phyloP scores from a whole-genome alignment of 2,113 vertebrate genomes.

The Vulpes vulpes region DNA sequence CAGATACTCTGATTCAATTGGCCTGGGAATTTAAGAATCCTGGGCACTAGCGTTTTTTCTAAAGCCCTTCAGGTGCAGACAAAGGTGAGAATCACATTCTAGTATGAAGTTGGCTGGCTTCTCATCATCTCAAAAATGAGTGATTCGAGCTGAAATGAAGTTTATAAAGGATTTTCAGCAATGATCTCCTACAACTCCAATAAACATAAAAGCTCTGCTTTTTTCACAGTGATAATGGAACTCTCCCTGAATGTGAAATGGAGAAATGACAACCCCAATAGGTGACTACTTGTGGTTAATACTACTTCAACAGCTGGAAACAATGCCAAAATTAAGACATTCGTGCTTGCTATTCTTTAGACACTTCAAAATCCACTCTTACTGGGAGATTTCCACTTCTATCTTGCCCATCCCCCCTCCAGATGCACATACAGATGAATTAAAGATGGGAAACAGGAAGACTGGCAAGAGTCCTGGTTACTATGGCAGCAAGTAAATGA shows the following conservation, averaged over 20 bases:
- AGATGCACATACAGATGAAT: constrained; percentile 62
- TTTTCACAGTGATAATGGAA: neutral
- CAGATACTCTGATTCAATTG: neutral
- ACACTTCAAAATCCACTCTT: neutral
- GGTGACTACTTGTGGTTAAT: neutral
- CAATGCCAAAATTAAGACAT: neutral
- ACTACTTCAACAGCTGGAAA: neutral
- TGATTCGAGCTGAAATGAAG: neutral
- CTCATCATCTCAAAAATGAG: neutral
- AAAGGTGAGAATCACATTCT: neutral
- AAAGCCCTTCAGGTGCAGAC: neutral
- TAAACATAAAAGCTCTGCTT: neutral
- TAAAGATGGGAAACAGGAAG: constrained; percentile 59
- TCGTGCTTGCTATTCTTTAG: neutral
- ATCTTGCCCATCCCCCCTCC: neutral
- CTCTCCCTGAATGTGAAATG: neutral
- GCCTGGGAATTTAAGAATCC: neutral
- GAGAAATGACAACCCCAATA: neutral
- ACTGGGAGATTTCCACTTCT: constrained; percentile 31
- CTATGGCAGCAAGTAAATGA: constrained; percentile 73
- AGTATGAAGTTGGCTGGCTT: neutral
- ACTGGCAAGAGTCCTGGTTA: constrained; percentile 74
- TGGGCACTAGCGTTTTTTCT: neutral
- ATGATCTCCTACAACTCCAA: neutral
- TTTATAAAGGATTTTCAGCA: neutral